These are phyloP conservation scores for Urosaurus nigricauda DNA, from an alignment of 2,797 vertebrate genomes.

Conservation along the genomic window DNA sequence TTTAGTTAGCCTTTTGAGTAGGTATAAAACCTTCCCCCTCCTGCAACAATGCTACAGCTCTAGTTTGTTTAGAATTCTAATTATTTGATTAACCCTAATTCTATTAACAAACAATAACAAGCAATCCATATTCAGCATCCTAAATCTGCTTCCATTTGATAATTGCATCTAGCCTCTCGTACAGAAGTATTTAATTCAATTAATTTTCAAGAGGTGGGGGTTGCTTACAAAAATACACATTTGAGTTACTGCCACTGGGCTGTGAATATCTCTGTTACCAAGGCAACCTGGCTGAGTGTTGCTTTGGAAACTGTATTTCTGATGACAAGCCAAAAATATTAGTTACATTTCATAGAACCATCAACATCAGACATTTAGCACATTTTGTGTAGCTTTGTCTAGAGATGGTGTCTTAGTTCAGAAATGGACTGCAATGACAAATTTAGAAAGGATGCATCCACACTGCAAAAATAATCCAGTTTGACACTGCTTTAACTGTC, in stretches of 20 bases:
- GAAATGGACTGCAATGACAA: background rate
- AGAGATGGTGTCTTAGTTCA: background rate
- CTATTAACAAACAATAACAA: background rate
- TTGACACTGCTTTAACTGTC: too few relatives aligned
- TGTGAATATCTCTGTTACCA: conserved; percentile 36
- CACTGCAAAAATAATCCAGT: too few relatives aligned
- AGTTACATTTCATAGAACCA: conserved; percentile 1
- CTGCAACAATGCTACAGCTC: background rate
- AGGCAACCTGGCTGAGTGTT: conserved; percentile 28
- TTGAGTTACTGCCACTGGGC: background rate
- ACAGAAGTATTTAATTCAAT: conserved; percentile 17
- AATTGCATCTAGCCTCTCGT: background rate
- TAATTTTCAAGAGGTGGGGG: background rate
- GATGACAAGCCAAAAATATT: background rate
- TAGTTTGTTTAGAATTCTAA: background rate
- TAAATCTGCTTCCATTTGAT: background rate
- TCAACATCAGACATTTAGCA: conserved; percentile 18
- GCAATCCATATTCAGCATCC: background rate
- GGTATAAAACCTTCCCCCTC: background rate
- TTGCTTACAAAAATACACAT: background rate
- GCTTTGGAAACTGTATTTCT: conserved; percentile 27
- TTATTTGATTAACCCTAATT: background rate
- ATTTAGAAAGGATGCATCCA: background rate
- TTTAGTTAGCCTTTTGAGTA: background rate
- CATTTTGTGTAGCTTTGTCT: background rate